Percentiles rank a stretch among this genome's conserved stretches.
Evolutionary conservation across 1,140 invertebrate species (phyloP).

Genomic region (Lutraria rhynchaena): DNA sequence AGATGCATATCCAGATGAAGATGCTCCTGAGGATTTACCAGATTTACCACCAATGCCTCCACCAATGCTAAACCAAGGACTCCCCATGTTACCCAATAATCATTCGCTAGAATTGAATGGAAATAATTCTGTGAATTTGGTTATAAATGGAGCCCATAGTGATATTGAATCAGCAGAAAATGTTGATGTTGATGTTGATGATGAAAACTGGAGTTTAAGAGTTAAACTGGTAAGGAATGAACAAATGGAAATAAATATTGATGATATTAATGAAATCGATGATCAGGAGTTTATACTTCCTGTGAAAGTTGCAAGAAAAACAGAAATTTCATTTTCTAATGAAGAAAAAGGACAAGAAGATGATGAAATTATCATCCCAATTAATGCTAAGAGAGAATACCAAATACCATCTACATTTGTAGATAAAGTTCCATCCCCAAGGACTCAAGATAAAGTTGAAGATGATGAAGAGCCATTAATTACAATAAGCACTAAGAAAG

Average conservation of each 20-base stretch:
- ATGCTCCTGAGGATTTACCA: constrained; percentile 45
- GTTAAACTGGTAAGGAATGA: not conserved
- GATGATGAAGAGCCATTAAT: not conserved
- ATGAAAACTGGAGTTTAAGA: constrained; percentile 40
- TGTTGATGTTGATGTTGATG: not conserved
- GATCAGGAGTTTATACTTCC: constrained; percentile 45
- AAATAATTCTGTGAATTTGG: too few relatives aligned
- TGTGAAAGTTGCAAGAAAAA: constrained; percentile 43
- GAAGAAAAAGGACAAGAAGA: not conserved
- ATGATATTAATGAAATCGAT: constrained; percentile 2
- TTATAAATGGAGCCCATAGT: not conserved
- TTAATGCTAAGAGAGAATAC: constrained; percentile 22
- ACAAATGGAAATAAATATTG: not conserved
- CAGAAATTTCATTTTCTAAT: constrained; percentile 4
- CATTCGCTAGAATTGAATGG: too few relatives aligned
- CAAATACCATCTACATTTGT: constrained; percentile 15
- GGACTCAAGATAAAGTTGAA: not conserved
- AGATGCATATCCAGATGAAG: constrained; percentile 36
- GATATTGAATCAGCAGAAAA: not conserved
- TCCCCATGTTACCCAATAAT: too few relatives aligned
- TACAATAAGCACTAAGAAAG: not conserved
- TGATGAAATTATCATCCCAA: constrained; percentile 22
- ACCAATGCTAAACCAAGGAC: constrained; percentile 9
- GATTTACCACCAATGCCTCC: constrained; percentile 45
- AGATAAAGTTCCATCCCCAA: constrained; percentile 10